Evolutionary conservation across 2,113 vertebrate genomes (phyloP).

Genomic region (Lycaon pictus): DNA sequence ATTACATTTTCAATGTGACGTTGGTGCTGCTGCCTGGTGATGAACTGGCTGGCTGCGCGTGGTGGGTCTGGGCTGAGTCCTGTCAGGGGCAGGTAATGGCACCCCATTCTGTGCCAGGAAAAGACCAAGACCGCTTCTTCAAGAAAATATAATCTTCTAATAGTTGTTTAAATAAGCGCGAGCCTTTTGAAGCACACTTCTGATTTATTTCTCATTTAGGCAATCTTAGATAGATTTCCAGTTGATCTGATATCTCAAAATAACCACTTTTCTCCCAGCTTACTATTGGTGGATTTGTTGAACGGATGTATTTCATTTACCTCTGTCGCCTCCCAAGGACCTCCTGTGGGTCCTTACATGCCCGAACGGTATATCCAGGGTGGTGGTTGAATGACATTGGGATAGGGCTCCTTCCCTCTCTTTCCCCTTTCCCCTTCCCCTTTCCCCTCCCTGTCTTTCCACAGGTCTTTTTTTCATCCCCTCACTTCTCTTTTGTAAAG

Average conservation of each 20-base stretch:
- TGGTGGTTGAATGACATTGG: background rate
- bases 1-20: background rate
- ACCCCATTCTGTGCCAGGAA: background rate
- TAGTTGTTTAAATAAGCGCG: background rate
- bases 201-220: background rate
- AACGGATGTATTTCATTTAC: background rate
- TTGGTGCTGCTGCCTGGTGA: background rate
- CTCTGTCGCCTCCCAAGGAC: background rate
- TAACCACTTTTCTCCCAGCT: background rate
- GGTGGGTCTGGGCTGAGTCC: background rate
- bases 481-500: background rate
- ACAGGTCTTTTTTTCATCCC: background rate
- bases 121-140: background rate
- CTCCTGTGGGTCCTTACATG: background rate
- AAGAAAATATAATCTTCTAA: background rate
- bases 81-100: background rate
- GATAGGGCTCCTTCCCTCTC: background rate
- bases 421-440: background rate
- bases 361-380: fast-evolving
- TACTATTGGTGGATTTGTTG: background rate
- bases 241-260: background rate
- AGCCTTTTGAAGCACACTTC: background rate
- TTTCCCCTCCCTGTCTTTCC: background rate
- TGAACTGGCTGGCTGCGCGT: background rate
- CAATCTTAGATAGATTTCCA: background rate